Evolutionary conservation across 2,888 invertebrate genomes (phyloP), one percentile per base, ranked within the genome.

Genomic region (Cotesia congregata): DNA sequence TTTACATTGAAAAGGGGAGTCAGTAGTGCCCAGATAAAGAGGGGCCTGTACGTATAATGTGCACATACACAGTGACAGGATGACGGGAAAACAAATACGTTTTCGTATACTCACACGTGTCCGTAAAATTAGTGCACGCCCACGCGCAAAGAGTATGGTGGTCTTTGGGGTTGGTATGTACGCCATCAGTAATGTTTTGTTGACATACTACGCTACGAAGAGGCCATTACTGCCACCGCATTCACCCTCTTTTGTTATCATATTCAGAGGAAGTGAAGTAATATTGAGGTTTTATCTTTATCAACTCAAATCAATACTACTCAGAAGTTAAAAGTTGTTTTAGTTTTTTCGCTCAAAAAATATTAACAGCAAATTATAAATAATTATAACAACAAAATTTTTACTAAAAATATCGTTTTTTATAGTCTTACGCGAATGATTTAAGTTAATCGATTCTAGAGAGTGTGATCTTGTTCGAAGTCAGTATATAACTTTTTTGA

Each of bases 161-260:
- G 81, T 77, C 77, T 74, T 74, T 74, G 78, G 80, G 80, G 77
- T 80, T 73, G 78, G 61, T 41, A 70, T 74, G 65, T 67, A 62
- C 70, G 68, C 70, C 86, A 85, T 87, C 86, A 86, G 85, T 85
- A 84, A 86, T 84, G 87, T 88, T 88, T 88, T 88, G 88, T 88
- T 88, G 88, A 88, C 86, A 87, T 81, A 82, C 79, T 72, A 78
- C 76, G 81, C 81, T 81, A 82, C 80, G 83, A 82, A 83, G 82
- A 83, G 83, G 86, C 87, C 88, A 88, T 88, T 88, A 88, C 85
- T 82, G 84, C 82, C 74, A 77, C 17, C 59, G 39, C 75, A 74
- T 75, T 76, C 77, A 71, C 67, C 64, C 72, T 74, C 64, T 75
- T 72, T 75, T 71, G 38, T 72, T 70, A 30, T 77, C 41, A 72